Percentiles rank a stretch among this genome's conserved stretches.
These are phyloP conservation scores for Cliona cf. orientalis DNA, from an alignment of 37 sponge, comb jelly and placozoan species.

Conservation along the genomic window DNA sequence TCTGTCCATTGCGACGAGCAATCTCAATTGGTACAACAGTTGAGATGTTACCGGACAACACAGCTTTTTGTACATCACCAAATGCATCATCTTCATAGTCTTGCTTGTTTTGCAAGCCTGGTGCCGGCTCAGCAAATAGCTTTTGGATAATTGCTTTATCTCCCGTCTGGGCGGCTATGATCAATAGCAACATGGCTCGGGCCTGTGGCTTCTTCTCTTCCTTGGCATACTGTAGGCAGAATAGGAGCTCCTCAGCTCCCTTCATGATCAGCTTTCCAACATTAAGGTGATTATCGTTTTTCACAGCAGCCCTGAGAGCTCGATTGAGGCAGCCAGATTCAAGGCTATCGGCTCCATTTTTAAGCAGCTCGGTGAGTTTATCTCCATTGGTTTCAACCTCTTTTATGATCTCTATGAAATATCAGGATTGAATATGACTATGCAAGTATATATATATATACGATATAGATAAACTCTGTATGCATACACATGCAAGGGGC, in stretches of 20 bases:
- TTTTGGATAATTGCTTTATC: slow-evolving; percentile 57
- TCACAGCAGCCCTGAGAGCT: slow-evolving; percentile 65
- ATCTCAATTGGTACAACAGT: slow-evolving; percentile 86
- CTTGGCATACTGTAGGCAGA: slow-evolving; percentile 37
- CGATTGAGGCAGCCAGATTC: slow-evolving; percentile 65
- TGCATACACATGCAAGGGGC: too few species aligned
- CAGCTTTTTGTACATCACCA: slow-evolving; percentile 54
- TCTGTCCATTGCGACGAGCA: slow-evolving; percentile 48
- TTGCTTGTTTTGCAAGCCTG: background rate
- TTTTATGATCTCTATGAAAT: slow-evolving; percentile 61
- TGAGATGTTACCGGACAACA: slow-evolving; percentile 52
- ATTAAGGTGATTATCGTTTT: slow-evolving; percentile 53
- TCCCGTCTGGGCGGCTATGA: slow-evolving; percentile 54
- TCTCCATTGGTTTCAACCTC: slow-evolving; percentile 71
- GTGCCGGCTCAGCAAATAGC: slow-evolving; percentile 54
- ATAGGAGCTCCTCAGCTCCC: slow-evolving; percentile 54
- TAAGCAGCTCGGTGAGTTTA: slow-evolving; percentile 56
- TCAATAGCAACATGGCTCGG: slow-evolving; percentile 64
- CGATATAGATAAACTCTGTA: too few species aligned
- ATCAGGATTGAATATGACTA: background rate
- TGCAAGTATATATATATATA: too few species aligned
- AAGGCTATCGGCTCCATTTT: slow-evolving; percentile 20
- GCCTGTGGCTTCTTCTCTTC: slow-evolving; percentile 47
- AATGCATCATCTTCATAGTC: slow-evolving; percentile 37
- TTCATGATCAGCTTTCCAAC: slow-evolving; percentile 72